Evolutionary conservation across 92 coral and sea anemone species (phyloP), one percentile per base, ranked within the genome.

Genomic region (Meandrina meandrites): DNA sequence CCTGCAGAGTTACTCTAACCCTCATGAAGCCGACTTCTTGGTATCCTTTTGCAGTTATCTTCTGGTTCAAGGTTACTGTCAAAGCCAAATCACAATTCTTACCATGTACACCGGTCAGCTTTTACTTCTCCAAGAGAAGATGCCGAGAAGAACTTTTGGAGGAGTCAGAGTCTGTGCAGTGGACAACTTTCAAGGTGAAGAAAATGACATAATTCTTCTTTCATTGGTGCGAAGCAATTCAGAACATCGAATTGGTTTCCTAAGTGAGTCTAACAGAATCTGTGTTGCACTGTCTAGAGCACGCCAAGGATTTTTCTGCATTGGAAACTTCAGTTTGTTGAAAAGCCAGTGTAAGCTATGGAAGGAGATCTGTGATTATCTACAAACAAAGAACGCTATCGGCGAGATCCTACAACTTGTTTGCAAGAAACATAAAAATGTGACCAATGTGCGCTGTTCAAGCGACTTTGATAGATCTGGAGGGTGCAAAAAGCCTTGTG

Each of bases 251-350:
- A 91, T 94, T 40, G 98, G 98, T 54, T 94, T 94, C 86, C 80
- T 94, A 3, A 89, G 79, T 34, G 92, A 90, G 32, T 78, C 95
- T 36, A 94, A 94, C 91, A 90, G 98, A 81, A 91, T 94, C 82
- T 94, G 98, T 77, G 98, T 94, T 27, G 91, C 98, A 15, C 73
- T 94, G 67, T 94, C 98, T 0, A 74, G 98, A 76, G 98, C 98
- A 14, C 91, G 91, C 22, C 79, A 78, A 75, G 98, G 89, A 40
- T 79, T 94, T 37, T 94, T 85, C 85, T 91, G 90, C 76, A 88
- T 94, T 40, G 98, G 98, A 16, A 90, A 94, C 76, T 92, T 92
- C 69, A 80, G 54, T 4, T 85, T 92, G 16, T 76, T 94, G 75
- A 82, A 87, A 31, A 76, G 73, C 12, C 81, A 88, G 48, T 76